phyloP scores from a whole-genome alignment of 2,797 vertebrate genomes.

The Eurystomus glaucurus region DNA sequence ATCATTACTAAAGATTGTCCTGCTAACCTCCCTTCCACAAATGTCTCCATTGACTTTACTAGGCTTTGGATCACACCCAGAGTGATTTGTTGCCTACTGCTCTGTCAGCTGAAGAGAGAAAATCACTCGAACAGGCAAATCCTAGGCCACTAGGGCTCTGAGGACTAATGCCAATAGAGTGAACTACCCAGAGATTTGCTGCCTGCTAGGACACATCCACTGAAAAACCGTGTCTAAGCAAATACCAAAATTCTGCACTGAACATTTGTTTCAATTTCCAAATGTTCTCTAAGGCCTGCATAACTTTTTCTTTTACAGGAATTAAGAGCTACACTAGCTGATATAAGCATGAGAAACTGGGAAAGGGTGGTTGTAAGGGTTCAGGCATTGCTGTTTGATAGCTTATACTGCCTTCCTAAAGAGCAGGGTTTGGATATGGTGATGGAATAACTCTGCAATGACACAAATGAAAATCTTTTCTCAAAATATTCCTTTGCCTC shows the following conservation, averaged over 20 bases:
- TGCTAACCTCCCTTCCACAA: constrained; percentile 37
- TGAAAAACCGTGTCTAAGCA: constrained; percentile 5
- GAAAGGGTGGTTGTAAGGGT: not conserved
- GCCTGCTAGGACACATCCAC: not conserved
- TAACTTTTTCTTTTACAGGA: not conserved
- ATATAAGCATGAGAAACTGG: not conserved
- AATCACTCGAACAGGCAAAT: constrained; percentile 25
- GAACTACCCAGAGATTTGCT: constrained; percentile 10
- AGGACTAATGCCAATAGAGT: not conserved
- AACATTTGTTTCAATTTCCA: not conserved
- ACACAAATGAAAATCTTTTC: not conserved
- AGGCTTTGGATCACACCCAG: constrained; percentile 28
- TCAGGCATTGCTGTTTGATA: not conserved
- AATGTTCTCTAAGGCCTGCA: not conserved
- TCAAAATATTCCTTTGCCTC: not conserved
- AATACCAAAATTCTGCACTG: not conserved
- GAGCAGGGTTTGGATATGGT: not conserved
- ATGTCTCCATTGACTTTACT: constrained; percentile 43
- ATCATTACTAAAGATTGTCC: constrained; percentile 61
- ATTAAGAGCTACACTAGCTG: not conserved
- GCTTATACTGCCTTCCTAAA: not conserved
- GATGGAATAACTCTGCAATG: not conserved
- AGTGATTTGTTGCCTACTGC: not conserved
- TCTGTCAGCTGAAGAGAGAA: constrained; percentile 31
- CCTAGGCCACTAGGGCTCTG: not conserved